Base-by-base conservation (phyloP, 1,140 invertebrate species). In the Nautilus pompilius region DNA sequence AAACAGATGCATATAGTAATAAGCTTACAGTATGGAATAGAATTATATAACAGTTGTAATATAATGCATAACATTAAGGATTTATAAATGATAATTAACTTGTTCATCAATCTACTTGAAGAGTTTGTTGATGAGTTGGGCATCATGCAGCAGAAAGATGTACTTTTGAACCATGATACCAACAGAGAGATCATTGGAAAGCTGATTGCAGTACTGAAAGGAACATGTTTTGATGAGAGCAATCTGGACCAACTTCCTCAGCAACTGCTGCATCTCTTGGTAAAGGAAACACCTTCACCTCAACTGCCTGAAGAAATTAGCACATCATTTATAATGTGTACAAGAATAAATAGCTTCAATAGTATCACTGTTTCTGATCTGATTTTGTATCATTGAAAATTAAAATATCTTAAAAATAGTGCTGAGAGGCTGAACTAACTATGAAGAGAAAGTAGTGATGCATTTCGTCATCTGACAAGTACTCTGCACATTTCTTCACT, bases 371-470 rank as follows among this genome's bases (percentile, higher is more conserved):
- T 3, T 60, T 48, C n/a, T 49, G 17, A 48, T 30, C 6, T 34
- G 17, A 24, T 8, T 1, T 3, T 58, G 20, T 58, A 24, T 22
- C 15, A 10, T 28, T 29, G 34, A 5, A 22, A 2, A n/a, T 41
- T 32, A 28, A 60, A 30, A 30, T 30, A 49, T 62, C 28, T 67
- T 60, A 33, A 68, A 68, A n/a, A 48, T 32, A 22, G 59, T 61
- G 54, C 65, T 68, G 58, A 68, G 58, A 17, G 20, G 22, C 22
- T 64, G 28, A n/a, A 61, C 62, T 28, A 53, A 68, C 15, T 48
- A 64, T 15, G 24, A 65, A 68, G 0, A 57, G 8, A 29, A 57
- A 68, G 46, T 63, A 65, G 22, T 64, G 15, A 1, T 65, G n/a
- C n/a, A 65, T 34, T 36, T 65, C 66, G 17, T 24, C 51, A 24